Evolutionary conservation across 2,113 vertebrate species (phyloP).

Genomic region (Zosterops lateralis): DNA sequence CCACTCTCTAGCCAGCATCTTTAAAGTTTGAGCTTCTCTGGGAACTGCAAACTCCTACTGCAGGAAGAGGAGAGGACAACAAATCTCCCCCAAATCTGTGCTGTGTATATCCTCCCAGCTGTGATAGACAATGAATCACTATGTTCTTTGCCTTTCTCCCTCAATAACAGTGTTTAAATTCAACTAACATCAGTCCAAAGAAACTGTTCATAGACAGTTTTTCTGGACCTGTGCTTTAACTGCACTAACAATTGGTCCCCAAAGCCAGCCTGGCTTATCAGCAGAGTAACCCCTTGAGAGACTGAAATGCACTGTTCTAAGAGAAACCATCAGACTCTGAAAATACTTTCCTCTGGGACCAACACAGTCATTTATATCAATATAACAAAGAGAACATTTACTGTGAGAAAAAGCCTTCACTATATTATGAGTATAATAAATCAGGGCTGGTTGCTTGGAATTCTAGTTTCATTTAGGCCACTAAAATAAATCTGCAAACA

Average conservation of each 20-base stretch:
- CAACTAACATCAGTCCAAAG: neutral
- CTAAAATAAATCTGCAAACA: slow-evolving; percentile 8
- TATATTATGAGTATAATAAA: neutral
- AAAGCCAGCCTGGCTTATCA: neutral
- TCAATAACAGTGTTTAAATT: neutral
- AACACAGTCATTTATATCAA: neutral
- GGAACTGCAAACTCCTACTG: neutral
- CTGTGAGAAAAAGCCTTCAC: slow-evolving; percentile 19
- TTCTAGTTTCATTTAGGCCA: neutral
- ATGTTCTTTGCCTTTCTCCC: neutral
- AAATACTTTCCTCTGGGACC: slow-evolving; percentile 23
- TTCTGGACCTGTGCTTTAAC: neutral
- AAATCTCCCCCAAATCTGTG: neutral
- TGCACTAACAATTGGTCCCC: neutral
- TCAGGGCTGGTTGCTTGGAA: neutral
- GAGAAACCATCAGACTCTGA: neutral
- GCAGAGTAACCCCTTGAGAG: neutral
- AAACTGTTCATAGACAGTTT: neutral
- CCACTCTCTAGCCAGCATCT: neutral
- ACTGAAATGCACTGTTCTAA: neutral
- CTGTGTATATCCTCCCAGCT: neutral
- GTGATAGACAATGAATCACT: neutral
- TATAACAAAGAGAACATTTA: slow-evolving; percentile 43
- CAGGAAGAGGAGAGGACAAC: neutral
- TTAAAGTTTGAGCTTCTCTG: neutral